Conservation (phyloP, 2,888 invertebrate species). For the Drosophila conformis region DNA sequence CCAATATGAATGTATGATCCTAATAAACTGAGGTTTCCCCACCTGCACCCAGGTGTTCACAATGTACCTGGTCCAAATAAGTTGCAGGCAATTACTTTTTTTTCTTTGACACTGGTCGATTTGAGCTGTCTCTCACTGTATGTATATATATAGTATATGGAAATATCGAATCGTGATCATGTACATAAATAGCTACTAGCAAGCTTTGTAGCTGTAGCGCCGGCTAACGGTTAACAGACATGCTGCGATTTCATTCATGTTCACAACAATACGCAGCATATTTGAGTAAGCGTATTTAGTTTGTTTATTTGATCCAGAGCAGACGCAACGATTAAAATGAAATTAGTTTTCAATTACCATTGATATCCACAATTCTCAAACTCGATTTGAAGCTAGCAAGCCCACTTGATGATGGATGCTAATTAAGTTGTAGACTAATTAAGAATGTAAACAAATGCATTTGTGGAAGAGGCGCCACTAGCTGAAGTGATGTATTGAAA, state of each 20-base stretch:
- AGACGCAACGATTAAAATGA: not conserved
- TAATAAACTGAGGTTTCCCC: too few species aligned
- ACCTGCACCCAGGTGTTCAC: too few species aligned
- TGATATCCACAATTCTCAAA: not conserved
- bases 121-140: too few species aligned
- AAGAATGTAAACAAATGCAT: not conserved
- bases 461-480: constrained; percentile 1
- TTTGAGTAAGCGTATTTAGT: not conserved
- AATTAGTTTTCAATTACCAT: not conserved
- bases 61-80: too few species aligned
- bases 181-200: not conserved
- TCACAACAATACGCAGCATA: not conserved
- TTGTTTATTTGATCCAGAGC: not conserved
- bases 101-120: too few species aligned
- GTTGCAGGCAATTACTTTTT: too few species aligned
- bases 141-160: not conserved
- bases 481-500: not conserved
- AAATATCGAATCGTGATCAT: not conserved
- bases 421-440: not conserved
- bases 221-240: not conserved
- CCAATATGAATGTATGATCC: too few species aligned
- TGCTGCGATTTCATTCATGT: not conserved
- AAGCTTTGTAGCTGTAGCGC: not conserved
- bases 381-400: too few species aligned
- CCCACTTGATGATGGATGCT: not conserved